Percentiles rank a stretch among this genome's conserved stretches.
These are phyloP conservation scores for Panthera tigris DNA, from an alignment of 2,113 vertebrate species.

Conservation along the genomic window DNA sequence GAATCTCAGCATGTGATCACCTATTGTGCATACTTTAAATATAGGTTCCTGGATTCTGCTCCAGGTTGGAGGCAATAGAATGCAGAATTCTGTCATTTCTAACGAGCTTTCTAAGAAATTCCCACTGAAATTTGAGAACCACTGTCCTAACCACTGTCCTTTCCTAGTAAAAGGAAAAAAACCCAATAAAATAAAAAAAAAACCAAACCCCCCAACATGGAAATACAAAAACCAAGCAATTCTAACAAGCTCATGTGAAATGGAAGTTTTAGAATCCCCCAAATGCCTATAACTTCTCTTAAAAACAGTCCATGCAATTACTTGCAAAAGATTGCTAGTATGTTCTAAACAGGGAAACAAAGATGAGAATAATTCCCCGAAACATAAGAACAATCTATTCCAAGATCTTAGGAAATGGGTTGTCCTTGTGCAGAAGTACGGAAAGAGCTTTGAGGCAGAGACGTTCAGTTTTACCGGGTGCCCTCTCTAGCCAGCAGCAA, in stretches of 20 bases:
- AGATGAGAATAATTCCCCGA: neutral
- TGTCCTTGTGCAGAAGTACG: neutral
- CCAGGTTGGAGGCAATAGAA: neutral
- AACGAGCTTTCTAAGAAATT: conserved; percentile 28
- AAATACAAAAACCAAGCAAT: neutral
- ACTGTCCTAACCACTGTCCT: neutral
- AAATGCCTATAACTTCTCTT: conserved; percentile 20
- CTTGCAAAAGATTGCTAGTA: neutral
- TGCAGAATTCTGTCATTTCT: neutral
- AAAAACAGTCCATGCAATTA: neutral
- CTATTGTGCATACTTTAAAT: neutral
- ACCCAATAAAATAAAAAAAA: neutral
- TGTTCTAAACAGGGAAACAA: neutral
- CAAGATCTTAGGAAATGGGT: neutral
- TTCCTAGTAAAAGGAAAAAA: neutral
- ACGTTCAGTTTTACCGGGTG: neutral
- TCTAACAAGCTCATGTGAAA: neutral
- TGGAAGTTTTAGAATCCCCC: neutral
- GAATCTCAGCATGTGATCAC: neutral
- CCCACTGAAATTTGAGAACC: conserved; percentile 1
- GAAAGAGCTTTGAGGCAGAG: neutral
- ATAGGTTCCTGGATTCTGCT: neutral
- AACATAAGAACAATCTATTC: neutral
- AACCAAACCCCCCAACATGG: neutral
- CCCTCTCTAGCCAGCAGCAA: neutral